These are phyloP conservation scores for Orgyia antiqua DNA, from an alignment of 2,888 invertebrate genomes.

Conservation along the genomic window DNA sequence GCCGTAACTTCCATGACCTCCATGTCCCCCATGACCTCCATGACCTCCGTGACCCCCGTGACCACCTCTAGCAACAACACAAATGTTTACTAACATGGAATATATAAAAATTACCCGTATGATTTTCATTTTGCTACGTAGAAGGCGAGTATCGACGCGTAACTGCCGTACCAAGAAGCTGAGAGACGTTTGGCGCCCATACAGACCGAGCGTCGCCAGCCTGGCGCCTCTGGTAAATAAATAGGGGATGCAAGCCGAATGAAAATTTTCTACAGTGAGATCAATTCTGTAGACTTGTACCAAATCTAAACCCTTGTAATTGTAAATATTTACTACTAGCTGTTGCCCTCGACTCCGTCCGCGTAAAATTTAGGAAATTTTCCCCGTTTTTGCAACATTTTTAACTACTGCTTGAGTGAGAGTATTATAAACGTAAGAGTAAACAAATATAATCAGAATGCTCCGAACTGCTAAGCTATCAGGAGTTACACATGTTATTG, in stretches of 20 bases:
- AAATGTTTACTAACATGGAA: conserved; percentile 37
- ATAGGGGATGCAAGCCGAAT: neutral
- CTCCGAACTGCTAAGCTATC: too few species aligned
- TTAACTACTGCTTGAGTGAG: too few species aligned
- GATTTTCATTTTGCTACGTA: conserved; percentile 51
- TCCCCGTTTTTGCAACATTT: too few species aligned
- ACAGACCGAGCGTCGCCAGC: conserved; percentile 3
- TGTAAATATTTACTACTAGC: too few species aligned
- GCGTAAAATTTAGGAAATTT: too few species aligned
- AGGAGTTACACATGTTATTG: too few species aligned
- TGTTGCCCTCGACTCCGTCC: too few species aligned
- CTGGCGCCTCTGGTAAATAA: conserved; percentile 3
- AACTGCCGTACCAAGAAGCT: conserved; percentile 51
- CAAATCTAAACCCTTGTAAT: too few species aligned
- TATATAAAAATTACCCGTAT: conserved; percentile 31
- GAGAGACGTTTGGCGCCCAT: conserved; percentile 52
- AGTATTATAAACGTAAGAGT: too few species aligned
- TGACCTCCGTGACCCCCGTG: conserved; percentile 13
- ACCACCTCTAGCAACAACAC: conserved; percentile 41
- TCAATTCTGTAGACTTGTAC: too few species aligned
- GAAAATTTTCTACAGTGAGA: too few species aligned
- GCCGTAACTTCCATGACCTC: neutral
- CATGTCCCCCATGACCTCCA: neutral
- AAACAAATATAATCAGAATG: too few species aligned
- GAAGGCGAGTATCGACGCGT: conserved; percentile 51